A percentile compares a stretch with the other conserved stretches of the same genome.
Conservation (phyloP, 2,888 invertebrate species). For the Drosophila peninsularis region DNA sequence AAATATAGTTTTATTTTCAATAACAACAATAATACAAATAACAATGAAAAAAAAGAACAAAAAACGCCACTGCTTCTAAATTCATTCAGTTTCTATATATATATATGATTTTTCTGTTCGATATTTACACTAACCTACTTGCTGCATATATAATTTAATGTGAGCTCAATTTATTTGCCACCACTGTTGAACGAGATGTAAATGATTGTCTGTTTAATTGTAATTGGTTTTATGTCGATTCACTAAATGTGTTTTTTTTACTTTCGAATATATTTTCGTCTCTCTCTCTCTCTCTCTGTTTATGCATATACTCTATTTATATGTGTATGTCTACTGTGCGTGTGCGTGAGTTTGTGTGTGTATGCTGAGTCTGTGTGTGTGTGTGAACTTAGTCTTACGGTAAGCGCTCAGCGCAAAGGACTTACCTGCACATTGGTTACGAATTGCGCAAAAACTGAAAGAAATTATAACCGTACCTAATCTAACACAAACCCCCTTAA, state of each 20-base stretch:
- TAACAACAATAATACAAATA: constrained; percentile 28
- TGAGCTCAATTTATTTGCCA: constrained; percentile 74
- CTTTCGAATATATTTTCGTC: constrained; percentile 59
- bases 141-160: constrained; percentile 73
- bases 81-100: constrained; percentile 57
- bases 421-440: constrained; percentile 60
- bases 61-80: constrained; percentile 66
- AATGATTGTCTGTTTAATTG: constrained; percentile 71
- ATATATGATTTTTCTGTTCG: constrained; percentile 55
- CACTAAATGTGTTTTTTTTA: constrained; percentile 74
- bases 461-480: constrained; percentile 16
- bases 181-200: constrained; percentile 73
- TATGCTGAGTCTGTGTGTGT: constrained; percentile 34
- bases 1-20: not conserved
- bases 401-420: constrained; percentile 39
- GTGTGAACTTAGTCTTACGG: constrained; percentile 52
- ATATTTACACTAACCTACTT: constrained; percentile 60
- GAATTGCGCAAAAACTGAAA: constrained; percentile 44
- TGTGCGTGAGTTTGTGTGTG: constrained; percentile 37
- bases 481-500: constrained; percentile 13
- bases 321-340: constrained; percentile 56
- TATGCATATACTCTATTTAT: constrained; percentile 54
- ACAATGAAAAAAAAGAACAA: constrained; percentile 35
- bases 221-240: constrained; percentile 75
- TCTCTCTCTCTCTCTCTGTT: constrained; percentile 31